Evolutionary conservation across 2,113 vertebrate genomes (phyloP), one percentile per base, ranked within the genome.

Genomic region (Lethenteron camtschaticum): DNA sequence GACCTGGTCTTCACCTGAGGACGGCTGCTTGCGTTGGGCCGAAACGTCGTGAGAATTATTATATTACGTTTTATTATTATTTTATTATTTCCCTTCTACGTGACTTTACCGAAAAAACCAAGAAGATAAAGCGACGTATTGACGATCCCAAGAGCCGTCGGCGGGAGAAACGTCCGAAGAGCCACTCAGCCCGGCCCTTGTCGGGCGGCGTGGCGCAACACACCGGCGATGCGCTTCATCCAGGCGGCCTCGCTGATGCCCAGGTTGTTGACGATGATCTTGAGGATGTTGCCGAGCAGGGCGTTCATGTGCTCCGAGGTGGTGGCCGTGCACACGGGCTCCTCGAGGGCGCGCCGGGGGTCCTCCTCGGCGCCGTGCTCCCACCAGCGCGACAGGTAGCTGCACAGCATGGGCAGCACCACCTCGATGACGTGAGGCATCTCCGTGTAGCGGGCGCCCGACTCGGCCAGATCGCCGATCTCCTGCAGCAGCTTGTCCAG

Each of bases 361-460:
- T 79, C 83, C 75, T 76, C 88, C 76, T 95, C 89, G 0, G 88
- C 87, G 2, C 91, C 90, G 0, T 89, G 81, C 41, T 96, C 89
- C 91, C 91, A 96, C 91, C 91, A 96, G 57, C 87, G 87, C 4
- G 91, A 95, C 87, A 95, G 87, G 78, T 96, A 96, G 75, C 87
- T 94, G 68, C 91, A 96, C 1, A 96, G 73, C 89, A 95, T 88
- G 2, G 91, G 91, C 77, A 96, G 70, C 20, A 95, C 81, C 56
- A 95, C 91, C 77, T 96, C 91, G 89, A 96, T 90, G 56, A 95
- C 83, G 2, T 96, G 90, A 1, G 91, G 91, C 87, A 94, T 90
- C 74, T 95, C 90, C 0, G 85, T 89, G 76, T 96, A 95, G 74
- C 85, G 86, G 74, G 91, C 83, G 16, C 90, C 91, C 0, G 89